phyloP scores from a whole-genome alignment of 2,113 vertebrate species.

The Syngnathus typhle region DNA sequence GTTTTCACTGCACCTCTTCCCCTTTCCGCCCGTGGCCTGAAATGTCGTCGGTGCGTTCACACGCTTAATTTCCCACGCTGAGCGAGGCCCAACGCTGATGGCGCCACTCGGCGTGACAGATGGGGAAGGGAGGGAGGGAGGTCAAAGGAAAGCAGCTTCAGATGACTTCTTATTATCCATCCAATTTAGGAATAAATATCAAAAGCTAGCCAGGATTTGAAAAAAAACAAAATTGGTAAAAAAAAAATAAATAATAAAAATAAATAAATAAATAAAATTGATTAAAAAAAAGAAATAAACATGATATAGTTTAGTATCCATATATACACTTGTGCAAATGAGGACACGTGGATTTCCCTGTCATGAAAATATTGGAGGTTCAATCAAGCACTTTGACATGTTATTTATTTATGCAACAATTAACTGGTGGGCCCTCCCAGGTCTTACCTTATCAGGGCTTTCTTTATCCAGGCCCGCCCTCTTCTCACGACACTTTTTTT shows the following conservation, averaged over 20 bases:
- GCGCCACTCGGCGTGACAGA: constrained; percentile 11
- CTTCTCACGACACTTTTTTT: constrained; percentile 36
- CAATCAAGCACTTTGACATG: neutral
- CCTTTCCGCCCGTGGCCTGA: constrained; percentile 69
- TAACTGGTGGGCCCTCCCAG: constrained; percentile 16
- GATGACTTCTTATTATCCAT: neutral
- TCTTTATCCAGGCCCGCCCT: constrained; percentile 57
- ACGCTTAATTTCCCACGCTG: constrained; percentile 77
- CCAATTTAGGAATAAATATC: no score
- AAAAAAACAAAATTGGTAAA: no score
- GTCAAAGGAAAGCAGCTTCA: neutral
- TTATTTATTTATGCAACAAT: constrained; percentile 40
- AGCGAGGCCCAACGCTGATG: constrained; percentile 1
- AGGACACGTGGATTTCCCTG: neutral
- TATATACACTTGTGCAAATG: no score
- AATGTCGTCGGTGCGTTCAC: constrained; percentile 66
- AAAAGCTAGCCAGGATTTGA: no score
- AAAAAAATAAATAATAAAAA: no score
- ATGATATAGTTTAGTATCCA: no score
- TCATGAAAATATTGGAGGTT: neutral
- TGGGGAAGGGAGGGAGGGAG: constrained; percentile 34
- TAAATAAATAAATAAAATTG: no score
- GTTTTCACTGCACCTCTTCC: constrained; percentile 55
- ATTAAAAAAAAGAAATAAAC: no score
- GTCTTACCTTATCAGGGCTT: constrained; percentile 66